Evolutionary conservation across 1,140 invertebrate species (phyloP), one percentile per base, ranked within the genome.

Genomic region (Chelonus insularis): DNA sequence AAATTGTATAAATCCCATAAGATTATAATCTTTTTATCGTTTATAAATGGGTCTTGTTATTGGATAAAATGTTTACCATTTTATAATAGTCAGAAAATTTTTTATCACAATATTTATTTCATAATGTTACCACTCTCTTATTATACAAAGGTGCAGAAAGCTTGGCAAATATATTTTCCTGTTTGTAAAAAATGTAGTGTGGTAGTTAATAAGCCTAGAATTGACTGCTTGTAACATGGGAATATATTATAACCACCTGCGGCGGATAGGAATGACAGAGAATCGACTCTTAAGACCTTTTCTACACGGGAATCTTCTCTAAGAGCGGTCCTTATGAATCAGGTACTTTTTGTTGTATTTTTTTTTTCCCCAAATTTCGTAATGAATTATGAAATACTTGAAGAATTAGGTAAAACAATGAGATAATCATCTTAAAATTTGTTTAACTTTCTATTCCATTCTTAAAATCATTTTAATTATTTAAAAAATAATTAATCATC

Each of bases 301-400:
- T 62, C 60, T 41, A 48, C 60, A 62, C 59, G 25, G 50, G 59
- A 50, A 56, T 62, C 34, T 25, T 45, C 37, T n/a, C 23, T 16
- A n/a, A 3, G 45, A 47, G 57, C 50, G 39, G 61, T 57, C 37
- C 58, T 69, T 54, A 66, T 68, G 65, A 68, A 58, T 58, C 56
- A 58, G 39, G 34, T 9, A 36, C 23, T 29, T 14, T 11, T 3
- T 52, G 11, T 16, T 43, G 14, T 43, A 4, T 43, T 43, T 43
- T 43, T 36, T 32, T 34, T 45, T 58, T 4, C 2, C 8, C 48
- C 32, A 25, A 9, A 16, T 57, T 57, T 57, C 21, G 23, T 45
- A 43, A 57, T 57, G 36, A 39, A 39, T 39, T 39, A 39, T 14
- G 36, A 11, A 39, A 39, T 39, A 39, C 36, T 39, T 14, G 8